These are phyloP conservation scores for Adela reaumurella DNA, from an alignment of 2,888 invertebrate genomes.

Conservation along the genomic window DNA sequence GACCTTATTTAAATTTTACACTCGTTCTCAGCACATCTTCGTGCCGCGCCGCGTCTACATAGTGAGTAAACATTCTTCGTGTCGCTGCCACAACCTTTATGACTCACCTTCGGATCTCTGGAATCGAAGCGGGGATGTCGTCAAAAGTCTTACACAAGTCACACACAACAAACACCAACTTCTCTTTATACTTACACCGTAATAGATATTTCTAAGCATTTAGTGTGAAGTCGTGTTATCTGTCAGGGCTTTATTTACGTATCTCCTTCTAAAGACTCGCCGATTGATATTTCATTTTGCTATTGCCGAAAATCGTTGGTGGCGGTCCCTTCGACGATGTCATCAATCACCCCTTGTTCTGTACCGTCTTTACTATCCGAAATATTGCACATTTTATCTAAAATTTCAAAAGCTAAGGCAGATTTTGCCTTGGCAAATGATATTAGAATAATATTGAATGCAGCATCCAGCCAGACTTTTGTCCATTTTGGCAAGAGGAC, in stretches of 20 bases:
- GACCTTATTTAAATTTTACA: not conserved
- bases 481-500: too few species aligned
- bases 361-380: too few species aligned
- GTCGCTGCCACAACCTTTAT: not conserved
- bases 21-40: not conserved
- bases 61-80: not conserved
- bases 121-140: not conserved
- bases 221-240: not conserved
- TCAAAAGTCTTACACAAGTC: not conserved
- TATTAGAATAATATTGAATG: too few species aligned
- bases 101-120: not conserved
- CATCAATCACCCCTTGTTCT: not conserved
- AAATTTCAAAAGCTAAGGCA: too few species aligned
- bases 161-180: not conserved
- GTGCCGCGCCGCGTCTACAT: not conserved
- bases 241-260: not conserved
- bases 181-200: not conserved
- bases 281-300: not conserved
- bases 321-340: not conserved
- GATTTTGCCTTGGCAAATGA: too few species aligned
- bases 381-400: too few species aligned
- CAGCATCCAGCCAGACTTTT: too few species aligned
- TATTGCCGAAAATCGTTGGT: not conserved
- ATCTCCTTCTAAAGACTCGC: not conserved
- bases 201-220: not conserved